Conservation (phyloP, 1,140 invertebrate species). For the Platyscapa corneri region DNA sequence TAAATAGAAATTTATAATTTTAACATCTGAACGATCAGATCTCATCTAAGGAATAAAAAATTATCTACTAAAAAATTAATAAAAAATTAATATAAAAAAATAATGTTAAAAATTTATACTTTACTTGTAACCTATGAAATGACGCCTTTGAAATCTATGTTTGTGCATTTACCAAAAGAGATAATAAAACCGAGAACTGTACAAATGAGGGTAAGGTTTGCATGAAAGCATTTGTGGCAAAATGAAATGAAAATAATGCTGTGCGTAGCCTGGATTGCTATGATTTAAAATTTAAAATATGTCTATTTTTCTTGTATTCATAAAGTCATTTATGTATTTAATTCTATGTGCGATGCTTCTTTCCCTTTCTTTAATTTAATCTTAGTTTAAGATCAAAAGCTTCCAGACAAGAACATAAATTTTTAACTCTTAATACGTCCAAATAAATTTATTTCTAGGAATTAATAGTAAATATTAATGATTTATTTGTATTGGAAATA, state of each 20-base stretch:
- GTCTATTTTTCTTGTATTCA: background rate
- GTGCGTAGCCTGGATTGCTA: background rate
- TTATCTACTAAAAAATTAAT: too few relatives aligned
- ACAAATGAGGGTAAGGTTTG: constrained; percentile 19
- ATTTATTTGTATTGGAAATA: too few relatives aligned
- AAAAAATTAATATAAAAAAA: too few relatives aligned
- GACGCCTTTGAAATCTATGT: background rate
- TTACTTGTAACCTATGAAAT: background rate
- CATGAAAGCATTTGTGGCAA: constrained; percentile 4
- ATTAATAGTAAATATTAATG: too few relatives aligned
- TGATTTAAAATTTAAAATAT: background rate
- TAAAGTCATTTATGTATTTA: constrained; percentile 39
- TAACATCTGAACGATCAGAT: too few relatives aligned
- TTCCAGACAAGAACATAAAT: too few relatives aligned
- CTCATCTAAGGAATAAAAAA: too few relatives aligned
- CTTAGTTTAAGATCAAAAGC: too few relatives aligned
- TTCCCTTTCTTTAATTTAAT: too few relatives aligned
- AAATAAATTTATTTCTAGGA: too few relatives aligned
- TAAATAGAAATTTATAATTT: too few relatives aligned
- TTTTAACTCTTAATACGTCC: too few relatives aligned
- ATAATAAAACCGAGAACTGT: background rate
- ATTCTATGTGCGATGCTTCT: constrained; percentile 56
- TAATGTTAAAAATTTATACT: background rate
- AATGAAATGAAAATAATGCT: constrained; percentile 3
- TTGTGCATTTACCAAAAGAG: background rate